Evolutionary conservation across 2,888 invertebrate genomes (phyloP), one percentile per base, ranked within the genome.

Genomic region (Caenorhabditis plicata): DNA sequence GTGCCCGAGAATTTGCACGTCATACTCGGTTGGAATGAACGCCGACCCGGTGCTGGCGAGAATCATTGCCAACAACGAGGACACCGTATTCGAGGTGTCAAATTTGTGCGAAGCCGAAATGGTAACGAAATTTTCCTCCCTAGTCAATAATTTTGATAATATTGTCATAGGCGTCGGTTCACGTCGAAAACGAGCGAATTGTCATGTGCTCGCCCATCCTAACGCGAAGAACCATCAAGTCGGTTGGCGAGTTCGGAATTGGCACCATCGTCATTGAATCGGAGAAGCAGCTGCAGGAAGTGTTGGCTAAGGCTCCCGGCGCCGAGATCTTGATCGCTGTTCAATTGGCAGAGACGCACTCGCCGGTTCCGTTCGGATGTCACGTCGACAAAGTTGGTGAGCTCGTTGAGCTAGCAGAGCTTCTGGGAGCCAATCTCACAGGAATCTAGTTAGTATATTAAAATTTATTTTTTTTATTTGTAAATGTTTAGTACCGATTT

Each of bases 21-120:
- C 44, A 55, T 80, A 77, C 53, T 92, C 96, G 74, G 92, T 98
- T 62, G 95, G 96, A 82, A 96, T 96, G 85, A 96, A 98, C 83
- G 91, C 93, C 80, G 89, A 89, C 82, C 86, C 87, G 48, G 84
- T 88, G 67, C 87, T 98, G n/a, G 63, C 65, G 15, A 60, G 64
- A 29, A 54, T 75, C 32, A 50, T 77, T n/a, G 73, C 75, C 17
- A 62, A 68, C 42, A 43, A 90, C 29, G 46, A 50, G 70, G 95
- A 94, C 36, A 86, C 88, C 35, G 89, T 90, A 64, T 98, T 98
- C 83, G 96, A 96, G 85, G 96, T 64, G 15, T 23, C 57, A 13
- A 64, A 53, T 36, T 35, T 47, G 1, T 27, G 38, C 3, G 68
- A 68, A 27, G 42, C 62, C 17, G 47, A 45, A 39, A 33, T 62